Evolutionary conservation across 2,888 invertebrate genomes (phyloP).

Genomic region (Drosophila testacea): DNA sequence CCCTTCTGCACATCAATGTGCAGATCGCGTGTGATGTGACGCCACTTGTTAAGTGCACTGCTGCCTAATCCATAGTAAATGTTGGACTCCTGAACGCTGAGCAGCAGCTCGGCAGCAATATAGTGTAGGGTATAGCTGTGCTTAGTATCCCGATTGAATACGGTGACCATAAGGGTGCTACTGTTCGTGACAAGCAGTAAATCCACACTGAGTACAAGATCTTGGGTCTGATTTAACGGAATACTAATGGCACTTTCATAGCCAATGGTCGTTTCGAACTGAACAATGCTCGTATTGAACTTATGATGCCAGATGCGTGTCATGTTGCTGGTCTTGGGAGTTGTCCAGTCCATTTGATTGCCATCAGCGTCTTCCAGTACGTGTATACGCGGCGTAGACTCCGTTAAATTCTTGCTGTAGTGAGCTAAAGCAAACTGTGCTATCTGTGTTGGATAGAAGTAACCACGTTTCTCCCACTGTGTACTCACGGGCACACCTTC

Average conservation of each 20-base stretch:
- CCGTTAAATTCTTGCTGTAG: conserved; percentile 97
- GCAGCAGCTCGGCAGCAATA: conserved; percentile 90
- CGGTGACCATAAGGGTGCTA: conserved; percentile 91
- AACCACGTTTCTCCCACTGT: conserved; percentile 98
- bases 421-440: conserved; percentile 99
- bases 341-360: conserved; percentile 89
- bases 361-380: conserved; percentile 91
- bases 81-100: conserved; percentile 91
- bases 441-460: conserved; percentile 99
- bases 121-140: conserved; percentile 94
- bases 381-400: conserved; percentile 91
- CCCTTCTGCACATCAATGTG: conserved; percentile 97
- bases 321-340: conserved; percentile 89
- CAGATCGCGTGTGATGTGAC: conserved; percentile 93
- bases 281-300: conserved; percentile 88
- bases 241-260: conserved; percentile 89
- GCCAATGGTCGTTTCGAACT: conserved; percentile 90
- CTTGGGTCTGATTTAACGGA: conserved; percentile 86
- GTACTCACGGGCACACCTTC: conserved; percentile 98
- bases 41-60: conserved; percentile 88
- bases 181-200: conserved; percentile 90
- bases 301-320: conserved; percentile 88
- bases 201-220: conserved; percentile 92
- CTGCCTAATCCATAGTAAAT: conserved; percentile 94
- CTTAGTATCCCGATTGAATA: conserved; percentile 92